These are phyloP conservation scores for Meiosimyza decipiens DNA, from an alignment of 2,888 invertebrate genomes.

Conservation along the genomic window DNA sequence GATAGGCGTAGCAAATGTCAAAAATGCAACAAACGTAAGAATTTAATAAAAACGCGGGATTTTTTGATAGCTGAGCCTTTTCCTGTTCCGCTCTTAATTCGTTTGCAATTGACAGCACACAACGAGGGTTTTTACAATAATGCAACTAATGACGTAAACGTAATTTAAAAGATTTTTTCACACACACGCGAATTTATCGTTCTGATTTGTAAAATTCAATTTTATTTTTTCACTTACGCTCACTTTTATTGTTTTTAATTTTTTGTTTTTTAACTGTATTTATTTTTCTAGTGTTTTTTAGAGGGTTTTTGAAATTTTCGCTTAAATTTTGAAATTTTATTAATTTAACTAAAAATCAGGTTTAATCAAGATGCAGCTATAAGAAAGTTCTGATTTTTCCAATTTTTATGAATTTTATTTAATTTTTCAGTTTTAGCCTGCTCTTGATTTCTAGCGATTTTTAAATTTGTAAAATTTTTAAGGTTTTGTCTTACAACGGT, in stretches of 20 bases:
- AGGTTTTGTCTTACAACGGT: constrained; percentile 18
- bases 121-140: too few species aligned
- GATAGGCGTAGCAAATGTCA: too few species aligned
- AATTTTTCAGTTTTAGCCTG: constrained; percentile 46
- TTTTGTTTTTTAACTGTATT: constrained; percentile 10
- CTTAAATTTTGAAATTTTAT: constrained; percentile 33
- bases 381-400: constrained; percentile 64
- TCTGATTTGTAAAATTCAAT: constrained; percentile 43
- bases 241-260: constrained; percentile 29
- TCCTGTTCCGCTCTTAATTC: too few species aligned
- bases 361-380: constrained; percentile 66
- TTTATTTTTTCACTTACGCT: constrained; percentile 36
- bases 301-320: constrained; percentile 37
- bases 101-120: too few species aligned
- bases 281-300: constrained; percentile 30
- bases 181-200: too few species aligned
- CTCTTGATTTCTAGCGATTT: constrained; percentile 43
- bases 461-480: constrained; percentile 44
- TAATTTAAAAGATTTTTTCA: too few species aligned
- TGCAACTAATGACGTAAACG: too few species aligned
- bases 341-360: constrained; percentile 40
- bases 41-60: too few species aligned
- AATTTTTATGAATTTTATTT: constrained; percentile 57
- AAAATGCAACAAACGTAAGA: too few species aligned
- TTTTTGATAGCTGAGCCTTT: too few species aligned